Evolutionary conservation across 2,113 vertebrate genomes (phyloP).

Genomic region (Salvelinus alpinus): DNA sequence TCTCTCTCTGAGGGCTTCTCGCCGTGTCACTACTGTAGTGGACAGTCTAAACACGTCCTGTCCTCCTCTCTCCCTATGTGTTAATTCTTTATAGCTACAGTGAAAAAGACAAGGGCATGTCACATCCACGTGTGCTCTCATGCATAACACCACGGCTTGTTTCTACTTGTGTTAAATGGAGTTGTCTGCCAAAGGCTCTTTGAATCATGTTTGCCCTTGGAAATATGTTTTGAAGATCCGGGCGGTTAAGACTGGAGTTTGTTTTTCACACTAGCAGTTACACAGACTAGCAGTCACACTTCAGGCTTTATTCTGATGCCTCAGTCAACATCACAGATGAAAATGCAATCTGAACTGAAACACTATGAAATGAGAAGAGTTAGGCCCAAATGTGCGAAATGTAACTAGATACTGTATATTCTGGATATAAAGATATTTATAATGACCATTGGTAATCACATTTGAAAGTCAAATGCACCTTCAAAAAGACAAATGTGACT

Average conservation of each 20-base stretch:
- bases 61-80: slow-evolving; percentile 8
- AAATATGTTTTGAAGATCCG: slow-evolving; percentile 1
- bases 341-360: no score
- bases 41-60: slow-evolving; percentile 1
- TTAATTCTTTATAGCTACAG: slow-evolving; percentile 40
- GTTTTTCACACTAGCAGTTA: neutral
- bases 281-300: neutral
- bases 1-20: neutral
- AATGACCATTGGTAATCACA: no score
- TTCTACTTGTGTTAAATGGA: slow-evolving; percentile 14
- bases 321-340: no score
- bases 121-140: slow-evolving; percentile 19
- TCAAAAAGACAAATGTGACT: no score
- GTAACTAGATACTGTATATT: no score
- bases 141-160: slow-evolving; percentile 4
- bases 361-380: no score
- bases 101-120: slow-evolving; percentile 26
- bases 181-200: slow-evolving; percentile 11
- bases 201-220: slow-evolving; percentile 25
- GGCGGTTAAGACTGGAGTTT: neutral
- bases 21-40: neutral
- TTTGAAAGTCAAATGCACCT: no score
- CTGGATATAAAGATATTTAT: no score
- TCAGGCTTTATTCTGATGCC: neutral
- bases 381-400: no score